These are phyloP conservation scores for Gerris lacustris DNA, from an alignment of 2,888 invertebrate genomes.

Conservation along the genomic window DNA sequence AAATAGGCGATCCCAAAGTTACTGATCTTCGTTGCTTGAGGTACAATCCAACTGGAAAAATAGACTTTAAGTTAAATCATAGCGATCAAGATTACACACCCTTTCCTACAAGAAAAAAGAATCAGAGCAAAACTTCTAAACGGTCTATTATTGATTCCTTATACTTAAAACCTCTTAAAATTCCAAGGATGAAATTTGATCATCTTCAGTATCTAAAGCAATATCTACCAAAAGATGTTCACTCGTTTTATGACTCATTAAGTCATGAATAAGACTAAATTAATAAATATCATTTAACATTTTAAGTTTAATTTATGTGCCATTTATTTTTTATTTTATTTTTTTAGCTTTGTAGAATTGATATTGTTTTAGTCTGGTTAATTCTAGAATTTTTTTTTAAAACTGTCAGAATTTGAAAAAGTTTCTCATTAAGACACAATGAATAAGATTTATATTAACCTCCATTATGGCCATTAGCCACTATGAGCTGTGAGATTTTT, in stretches of 20 bases:
- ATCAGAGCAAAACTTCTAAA: neutral
- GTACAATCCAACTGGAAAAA: neutral
- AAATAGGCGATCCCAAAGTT: neutral
- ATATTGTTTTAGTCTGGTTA: too few species aligned
- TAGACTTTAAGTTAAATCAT: neutral
- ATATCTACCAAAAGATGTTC: neutral
- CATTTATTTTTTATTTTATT: too few species aligned
- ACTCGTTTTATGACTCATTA: too few species aligned
- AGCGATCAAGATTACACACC: neutral
- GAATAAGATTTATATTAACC: neutral
- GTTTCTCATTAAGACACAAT: too few species aligned
- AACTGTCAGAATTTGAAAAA: too few species aligned
- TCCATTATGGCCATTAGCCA: too few species aligned
- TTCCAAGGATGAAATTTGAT: conserved; percentile 11
- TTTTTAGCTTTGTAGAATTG: too few species aligned
- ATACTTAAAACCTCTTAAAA: conserved; percentile 9
- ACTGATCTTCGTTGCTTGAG: neutral
- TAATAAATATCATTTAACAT: too few species aligned
- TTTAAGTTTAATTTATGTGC: too few species aligned
- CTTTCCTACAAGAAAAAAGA: conserved; percentile 2
- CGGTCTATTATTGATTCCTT: neutral
- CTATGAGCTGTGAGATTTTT: too few species aligned
- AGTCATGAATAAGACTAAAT: too few species aligned
- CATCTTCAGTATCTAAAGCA: conserved; percentile 13
- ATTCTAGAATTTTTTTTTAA: too few species aligned